Conservation (phyloP, 2,113 vertebrate genomes). For the Gopherus evgoodei region DNA sequence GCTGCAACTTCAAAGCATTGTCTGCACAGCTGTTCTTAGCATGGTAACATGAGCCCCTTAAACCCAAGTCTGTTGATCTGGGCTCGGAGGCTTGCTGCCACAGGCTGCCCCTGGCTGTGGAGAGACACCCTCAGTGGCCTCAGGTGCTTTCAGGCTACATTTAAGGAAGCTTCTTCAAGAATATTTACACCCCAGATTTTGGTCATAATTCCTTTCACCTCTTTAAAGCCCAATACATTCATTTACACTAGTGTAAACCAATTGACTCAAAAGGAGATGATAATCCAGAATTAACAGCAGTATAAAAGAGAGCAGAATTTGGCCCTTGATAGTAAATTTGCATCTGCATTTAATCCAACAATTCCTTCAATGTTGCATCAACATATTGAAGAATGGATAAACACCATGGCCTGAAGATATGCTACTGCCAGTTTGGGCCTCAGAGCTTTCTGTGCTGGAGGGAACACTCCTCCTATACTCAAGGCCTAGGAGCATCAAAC, state of each 20-base stretch:
- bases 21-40: neutral
- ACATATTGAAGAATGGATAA: neutral
- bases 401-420: fast-evolving
- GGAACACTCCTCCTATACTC: neutral
- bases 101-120: neutral
- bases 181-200: constrained; percentile 26
- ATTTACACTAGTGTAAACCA: constrained; percentile 2
- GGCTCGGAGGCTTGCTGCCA: neutral
- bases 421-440: neutral
- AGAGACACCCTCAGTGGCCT: neutral
- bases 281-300: neutral
- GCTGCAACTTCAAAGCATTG: neutral
- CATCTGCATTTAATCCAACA: neutral
- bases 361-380: neutral
- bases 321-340: neutral
- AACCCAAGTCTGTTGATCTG: neutral
- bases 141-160: neutral
- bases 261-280: neutral
- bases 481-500: neutral
- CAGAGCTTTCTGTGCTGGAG: neutral
- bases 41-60: neutral
- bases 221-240: constrained; percentile 28
- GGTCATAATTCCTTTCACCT: neutral
- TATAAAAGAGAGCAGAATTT: neutral
- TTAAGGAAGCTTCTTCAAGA: constrained; percentile 18